phyloP scores from a whole-genome alignment of 2,113 vertebrate species.

The Azemiops feae region DNA sequence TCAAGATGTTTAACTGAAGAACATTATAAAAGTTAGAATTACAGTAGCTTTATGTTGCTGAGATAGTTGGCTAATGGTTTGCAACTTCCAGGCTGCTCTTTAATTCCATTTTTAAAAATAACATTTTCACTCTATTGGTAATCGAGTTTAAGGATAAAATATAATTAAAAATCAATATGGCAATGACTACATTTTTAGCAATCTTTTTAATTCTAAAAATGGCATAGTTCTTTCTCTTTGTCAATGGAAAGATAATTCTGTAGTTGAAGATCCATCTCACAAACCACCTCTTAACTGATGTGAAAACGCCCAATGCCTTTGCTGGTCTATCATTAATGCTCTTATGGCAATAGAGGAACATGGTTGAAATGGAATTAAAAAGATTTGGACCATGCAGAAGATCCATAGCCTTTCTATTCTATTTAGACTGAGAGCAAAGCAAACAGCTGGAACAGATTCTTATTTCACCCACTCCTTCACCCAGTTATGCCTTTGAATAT shows the following conservation, averaged over 20 bases:
- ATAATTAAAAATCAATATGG: background rate
- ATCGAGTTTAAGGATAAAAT: background rate
- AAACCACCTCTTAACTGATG: background rate
- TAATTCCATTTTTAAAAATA: background rate
- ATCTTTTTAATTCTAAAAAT: background rate
- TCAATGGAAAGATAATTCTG: background rate
- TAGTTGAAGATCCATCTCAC: background rate
- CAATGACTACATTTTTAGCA: background rate
- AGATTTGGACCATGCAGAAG: background rate
- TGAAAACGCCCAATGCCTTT: background rate
- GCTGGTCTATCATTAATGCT: background rate
- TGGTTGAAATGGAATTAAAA: background rate
- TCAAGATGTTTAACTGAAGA: background rate
- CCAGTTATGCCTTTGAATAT: background rate
- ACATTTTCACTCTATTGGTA: background rate
- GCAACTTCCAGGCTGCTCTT: background rate
- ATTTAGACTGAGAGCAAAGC: background rate
- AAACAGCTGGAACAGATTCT: background rate
- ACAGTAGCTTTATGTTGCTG: background rate
- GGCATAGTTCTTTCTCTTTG: background rate
- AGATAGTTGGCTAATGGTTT: background rate
- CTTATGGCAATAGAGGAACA: background rate
- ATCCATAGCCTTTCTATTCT: background rate
- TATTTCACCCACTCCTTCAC: background rate
- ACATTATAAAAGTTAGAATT: background rate